A percentile compares a stretch with the other conserved stretches of the same genome.
Evolutionary conservation across 2,888 invertebrate genomes (phyloP).

Genomic region (Lordiphosa fenestrarum): DNA sequence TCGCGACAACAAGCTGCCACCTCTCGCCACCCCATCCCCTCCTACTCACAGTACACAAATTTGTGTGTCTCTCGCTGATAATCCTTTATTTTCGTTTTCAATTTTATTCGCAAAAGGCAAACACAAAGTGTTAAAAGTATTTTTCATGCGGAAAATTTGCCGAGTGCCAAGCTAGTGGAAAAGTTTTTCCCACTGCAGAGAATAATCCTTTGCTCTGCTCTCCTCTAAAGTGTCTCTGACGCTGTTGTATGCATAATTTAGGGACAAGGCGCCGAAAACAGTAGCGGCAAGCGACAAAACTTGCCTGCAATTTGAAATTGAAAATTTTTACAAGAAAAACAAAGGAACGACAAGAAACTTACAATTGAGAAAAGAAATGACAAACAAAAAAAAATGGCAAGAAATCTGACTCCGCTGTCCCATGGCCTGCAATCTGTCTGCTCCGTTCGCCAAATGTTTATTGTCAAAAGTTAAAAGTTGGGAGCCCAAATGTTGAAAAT

Average conservation of each 20-base stretch:
- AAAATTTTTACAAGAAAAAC: conserved; percentile 55
- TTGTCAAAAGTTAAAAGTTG: conserved; percentile 59
- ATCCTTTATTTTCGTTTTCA: conserved; percentile 42
- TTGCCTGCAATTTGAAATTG: conserved; percentile 55
- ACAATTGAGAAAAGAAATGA: conserved; percentile 30
- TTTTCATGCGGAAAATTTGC: conserved; percentile 43
- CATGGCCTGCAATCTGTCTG: conserved; percentile 42
- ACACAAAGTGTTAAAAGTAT: conserved; percentile 44
- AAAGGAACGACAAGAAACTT: conserved; percentile 38
- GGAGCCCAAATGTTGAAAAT: conserved; percentile 1
- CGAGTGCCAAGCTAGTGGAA: conserved; percentile 33
- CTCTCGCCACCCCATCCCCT: too few relatives aligned
- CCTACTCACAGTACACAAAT: neutral
- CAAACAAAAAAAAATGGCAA: conserved; percentile 41
- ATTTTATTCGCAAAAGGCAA: conserved; percentile 33
- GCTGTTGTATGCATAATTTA: conserved; percentile 56
- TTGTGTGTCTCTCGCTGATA: conserved; percentile 22
- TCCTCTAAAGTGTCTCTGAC: conserved; percentile 52
- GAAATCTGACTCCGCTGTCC: conserved; percentile 23
- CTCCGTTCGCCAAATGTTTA: conserved; percentile 64
- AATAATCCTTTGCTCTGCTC: conserved; percentile 2
- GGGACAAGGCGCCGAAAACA: conserved; percentile 49
- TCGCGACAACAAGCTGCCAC: conserved; percentile 17
- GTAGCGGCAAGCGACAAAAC: conserved; percentile 34
- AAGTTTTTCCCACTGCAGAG: conserved; percentile 35